These are phyloP conservation scores for Drosophila limbata DNA, from an alignment of 2,888 invertebrate genomes.

Conservation along the genomic window DNA sequence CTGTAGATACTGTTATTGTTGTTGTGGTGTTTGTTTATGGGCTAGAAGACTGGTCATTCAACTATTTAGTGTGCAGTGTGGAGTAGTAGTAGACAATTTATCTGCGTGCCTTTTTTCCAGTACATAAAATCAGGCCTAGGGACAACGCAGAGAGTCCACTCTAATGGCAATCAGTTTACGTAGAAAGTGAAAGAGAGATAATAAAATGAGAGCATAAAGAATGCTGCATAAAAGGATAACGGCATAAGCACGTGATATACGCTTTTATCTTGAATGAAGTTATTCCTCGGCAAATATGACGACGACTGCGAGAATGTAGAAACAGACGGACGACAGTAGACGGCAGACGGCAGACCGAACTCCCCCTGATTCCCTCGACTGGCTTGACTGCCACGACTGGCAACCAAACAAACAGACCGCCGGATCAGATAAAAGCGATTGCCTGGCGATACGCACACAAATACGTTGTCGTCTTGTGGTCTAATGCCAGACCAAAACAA, in stretches of 20 bases:
- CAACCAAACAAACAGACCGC: slow-evolving; percentile 47
- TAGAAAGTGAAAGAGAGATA: slow-evolving; percentile 55
- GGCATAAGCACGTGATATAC: slow-evolving; percentile 59
- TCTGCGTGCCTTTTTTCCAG: slow-evolving; percentile 52
- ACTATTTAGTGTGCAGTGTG: slow-evolving; percentile 17
- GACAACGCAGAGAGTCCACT: slow-evolving; percentile 19
- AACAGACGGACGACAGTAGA: not conserved
- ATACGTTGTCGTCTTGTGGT: slow-evolving; percentile 42
- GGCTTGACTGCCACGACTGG: not conserved
- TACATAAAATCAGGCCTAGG: slow-evolving; percentile 54
- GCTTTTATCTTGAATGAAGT: slow-evolving; percentile 57
- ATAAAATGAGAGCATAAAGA: slow-evolving; percentile 64
- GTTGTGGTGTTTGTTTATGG: slow-evolving; percentile 7
- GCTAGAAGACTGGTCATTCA: slow-evolving; percentile 17
- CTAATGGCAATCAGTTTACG: slow-evolving; percentile 46
- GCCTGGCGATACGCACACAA: slow-evolving; percentile 40
- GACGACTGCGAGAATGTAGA: slow-evolving; percentile 30
- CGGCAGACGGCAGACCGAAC: slow-evolving; percentile 9
- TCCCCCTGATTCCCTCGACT: not conserved
- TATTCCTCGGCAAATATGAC: slow-evolving; percentile 49
- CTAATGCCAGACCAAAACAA: slow-evolving; percentile 48
- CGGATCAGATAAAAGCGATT: slow-evolving; percentile 64
- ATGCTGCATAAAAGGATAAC: slow-evolving; percentile 68
- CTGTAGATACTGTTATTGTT: not conserved
- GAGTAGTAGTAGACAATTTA: slow-evolving; percentile 11